Base-by-base conservation (phyloP, 1,140 invertebrate genomes). In the Agrypnia vestita region DNA sequence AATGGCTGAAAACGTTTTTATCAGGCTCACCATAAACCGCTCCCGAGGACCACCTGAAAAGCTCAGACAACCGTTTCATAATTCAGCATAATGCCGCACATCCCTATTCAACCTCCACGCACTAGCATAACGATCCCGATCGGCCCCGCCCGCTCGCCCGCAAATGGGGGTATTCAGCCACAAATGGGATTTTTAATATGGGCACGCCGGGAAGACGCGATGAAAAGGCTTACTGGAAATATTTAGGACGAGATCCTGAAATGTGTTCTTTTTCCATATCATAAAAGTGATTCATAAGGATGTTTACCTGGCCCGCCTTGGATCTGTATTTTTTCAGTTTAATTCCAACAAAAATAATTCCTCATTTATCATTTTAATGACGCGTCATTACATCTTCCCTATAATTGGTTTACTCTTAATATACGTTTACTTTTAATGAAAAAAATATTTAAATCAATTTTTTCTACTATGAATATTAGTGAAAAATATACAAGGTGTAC, bases 131-230 rank as follows among this genome's bases (percentile, higher is more conserved):
- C 17, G 17, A 9, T 13, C 55, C 17, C 4, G 15, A 59, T 19
- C 13, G 55, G 17, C 55, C 55, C 15, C 25, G 13, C 25, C 11
- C 19, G 11, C 47, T 47, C 17, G 17, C 19, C 56, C 59, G 61
- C 51, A 78, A 78, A 78, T 78, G 76, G 47, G 69, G 49, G 76
- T 64, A 78, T 78, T 78, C 76, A 78, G 53, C 15, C 53, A 21
- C 19, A 78, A 71, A 78, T 78, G 76, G 76, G 76, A 78, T 78
- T 78, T 78, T 78, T 71, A 78, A 78, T 78, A 78, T 71, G 76
- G 61, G 17, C 47, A 71, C 61, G 76, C 55, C 55, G 51, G 43
- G 55, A 55, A 75, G 61, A 69, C 46, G 64, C 53, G 55, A 73
- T 76, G 74, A 76, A 76, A 76, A 76, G 74, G 53, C 71, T 73